Evolutionary conservation across 2,888 invertebrate genomes (phyloP), one percentile per base, ranked within the genome.

Genomic region (Acanthacorydalis orientalis): DNA sequence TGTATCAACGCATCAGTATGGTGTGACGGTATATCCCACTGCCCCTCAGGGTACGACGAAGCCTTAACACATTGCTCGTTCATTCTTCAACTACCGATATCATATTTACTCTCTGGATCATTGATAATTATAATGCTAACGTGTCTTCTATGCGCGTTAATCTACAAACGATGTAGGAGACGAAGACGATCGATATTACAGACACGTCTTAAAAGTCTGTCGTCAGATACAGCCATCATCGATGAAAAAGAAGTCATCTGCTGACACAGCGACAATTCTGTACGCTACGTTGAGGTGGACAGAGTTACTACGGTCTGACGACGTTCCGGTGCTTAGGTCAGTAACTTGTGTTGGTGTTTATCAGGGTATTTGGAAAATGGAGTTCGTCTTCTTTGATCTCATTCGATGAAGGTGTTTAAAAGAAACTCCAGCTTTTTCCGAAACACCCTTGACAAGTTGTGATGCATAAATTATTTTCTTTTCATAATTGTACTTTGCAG

Each of bases 251-350:
- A 86, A 67, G 83, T 87, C 70, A 86, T 88, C 77, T 87, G 88
- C 88, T 89, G 89, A 89, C 88, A 86, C 77, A 86, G 81, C 82
- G 87, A 88, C 78, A 85, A 85, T 83, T 87, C 88, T 80, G 88
- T 87, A 72, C 84, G 87, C 64, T 89, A 88, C 68, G 85, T 88
- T 64, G 88, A 89, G 69, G 80, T 89, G 58, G 89, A 89, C 66
- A 78, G 88, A 53, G 88, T 89, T 63, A 89, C 88, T 61, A 89
- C 89, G 55, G 88, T 89, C 74, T 89, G 86, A 88, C 78, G 71
- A 60, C 61, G 31, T n/a, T 44, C 23, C 23, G 23, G 23, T 23
- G 23, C 23, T 23, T 23, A 23, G 23, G 8, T 34, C 11, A 33
- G 12, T 33, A 16, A 31, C 43, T 12, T 39, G 9, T 9, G 39